A percentile compares a stretch with the other conserved stretches of the same genome.
Evolutionary conservation across 2,113 vertebrate genomes (phyloP).

Genomic region (Dromaius novaehollandiae): DNA sequence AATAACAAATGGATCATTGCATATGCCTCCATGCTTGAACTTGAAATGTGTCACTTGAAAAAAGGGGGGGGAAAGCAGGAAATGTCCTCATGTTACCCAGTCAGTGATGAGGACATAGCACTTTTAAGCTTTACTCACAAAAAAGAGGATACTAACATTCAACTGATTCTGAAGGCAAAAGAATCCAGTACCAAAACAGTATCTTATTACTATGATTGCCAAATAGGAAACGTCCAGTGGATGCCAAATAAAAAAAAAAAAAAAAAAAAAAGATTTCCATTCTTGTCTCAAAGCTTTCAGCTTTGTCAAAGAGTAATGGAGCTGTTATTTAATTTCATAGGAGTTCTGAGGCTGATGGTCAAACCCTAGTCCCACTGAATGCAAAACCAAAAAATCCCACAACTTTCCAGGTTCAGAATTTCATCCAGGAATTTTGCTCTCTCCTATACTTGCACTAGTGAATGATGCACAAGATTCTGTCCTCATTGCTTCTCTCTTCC

Average conservation of each 20-base stretch:
- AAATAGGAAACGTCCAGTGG: not conserved
- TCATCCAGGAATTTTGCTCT: not conserved
- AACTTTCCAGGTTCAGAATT: not conserved
- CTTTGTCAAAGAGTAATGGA: not conserved
- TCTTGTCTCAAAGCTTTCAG: not conserved
- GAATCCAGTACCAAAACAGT: not conserved
- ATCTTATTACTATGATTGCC: not conserved
- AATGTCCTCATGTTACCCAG: not conserved
- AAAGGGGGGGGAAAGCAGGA: not conserved
- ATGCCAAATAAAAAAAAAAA: not conserved
- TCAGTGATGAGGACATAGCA: not conserved
- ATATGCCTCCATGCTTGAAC: not conserved
- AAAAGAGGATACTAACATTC: not conserved
- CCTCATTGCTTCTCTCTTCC: not conserved
- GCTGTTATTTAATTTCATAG: not conserved
- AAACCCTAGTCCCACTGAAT: not conserved
- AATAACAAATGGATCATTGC: not conserved
- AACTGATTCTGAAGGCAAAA: not conserved
- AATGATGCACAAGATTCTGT: not conserved
- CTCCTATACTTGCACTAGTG: not conserved
- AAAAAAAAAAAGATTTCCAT: not conserved
- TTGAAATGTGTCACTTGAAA: not conserved
- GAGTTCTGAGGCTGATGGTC: not conserved
- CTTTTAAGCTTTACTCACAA: not conserved
- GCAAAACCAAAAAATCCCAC: not conserved